Conservation (phyloP, 2,797 vertebrate genomes). For the Hapalemur alaotrensis region DNA sequence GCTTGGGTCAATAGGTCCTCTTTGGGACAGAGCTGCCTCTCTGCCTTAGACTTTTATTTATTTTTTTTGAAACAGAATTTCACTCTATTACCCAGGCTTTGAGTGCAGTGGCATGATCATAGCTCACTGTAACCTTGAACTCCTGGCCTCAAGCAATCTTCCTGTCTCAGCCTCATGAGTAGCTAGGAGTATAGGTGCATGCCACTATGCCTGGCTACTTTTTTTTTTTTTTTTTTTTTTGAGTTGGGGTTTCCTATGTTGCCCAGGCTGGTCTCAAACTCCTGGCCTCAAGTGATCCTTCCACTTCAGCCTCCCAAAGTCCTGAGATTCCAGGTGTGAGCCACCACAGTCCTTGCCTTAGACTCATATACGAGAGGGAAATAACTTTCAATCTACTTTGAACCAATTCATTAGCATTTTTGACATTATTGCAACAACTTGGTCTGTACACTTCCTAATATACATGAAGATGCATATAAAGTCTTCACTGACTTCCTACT, state of each 20-base stretch:
- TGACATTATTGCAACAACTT: background rate
- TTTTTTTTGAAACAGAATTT: background rate
- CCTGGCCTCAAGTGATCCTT: background rate
- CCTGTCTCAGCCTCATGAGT: background rate
- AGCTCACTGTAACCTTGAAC: background rate
- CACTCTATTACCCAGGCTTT: background rate
- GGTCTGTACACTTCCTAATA: background rate
- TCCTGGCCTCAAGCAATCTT: background rate
- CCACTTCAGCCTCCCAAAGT: background rate
- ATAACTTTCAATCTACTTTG: background rate
- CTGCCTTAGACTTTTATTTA: background rate
- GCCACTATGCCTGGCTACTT: background rate
- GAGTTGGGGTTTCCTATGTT: background rate
- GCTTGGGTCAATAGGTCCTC: background rate
- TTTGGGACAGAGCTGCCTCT: background rate
- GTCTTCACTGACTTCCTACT: background rate
- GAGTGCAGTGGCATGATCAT: background rate
- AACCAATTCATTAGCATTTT: background rate
- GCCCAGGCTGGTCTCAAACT: background rate
- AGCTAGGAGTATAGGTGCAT: background rate
- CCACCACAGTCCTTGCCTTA: background rate
- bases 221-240: background rate
- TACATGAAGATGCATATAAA: background rate
- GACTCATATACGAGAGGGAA: background rate
- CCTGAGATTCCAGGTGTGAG: background rate